A percentile compares a stretch with the other conserved stretches of the same genome.
These are phyloP conservation scores for Lycaon pictus DNA, from an alignment of 2,113 vertebrate genomes.

Conservation along the genomic window DNA sequence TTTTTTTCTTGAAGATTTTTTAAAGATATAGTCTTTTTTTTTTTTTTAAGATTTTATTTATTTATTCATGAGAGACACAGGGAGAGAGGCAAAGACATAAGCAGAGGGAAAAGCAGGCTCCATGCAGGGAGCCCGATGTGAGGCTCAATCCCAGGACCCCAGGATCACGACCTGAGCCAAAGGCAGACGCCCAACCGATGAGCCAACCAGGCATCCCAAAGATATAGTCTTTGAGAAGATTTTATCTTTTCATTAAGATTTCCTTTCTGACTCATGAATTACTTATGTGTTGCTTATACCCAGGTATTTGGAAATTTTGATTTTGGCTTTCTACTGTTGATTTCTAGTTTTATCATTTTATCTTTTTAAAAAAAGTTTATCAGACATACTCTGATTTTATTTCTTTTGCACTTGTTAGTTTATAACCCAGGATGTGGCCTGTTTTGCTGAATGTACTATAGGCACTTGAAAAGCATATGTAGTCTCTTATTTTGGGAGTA, in stretches of 20 bases:
- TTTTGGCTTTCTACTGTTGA: background rate
- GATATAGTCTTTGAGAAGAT: background rate
- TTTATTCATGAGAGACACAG: too few relatives aligned
- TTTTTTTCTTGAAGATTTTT: background rate
- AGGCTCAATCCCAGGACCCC: too few relatives aligned
- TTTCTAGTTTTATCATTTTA: background rate
- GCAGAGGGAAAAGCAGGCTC: too few relatives aligned
- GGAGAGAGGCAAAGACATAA: too few relatives aligned
- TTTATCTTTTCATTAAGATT: background rate
- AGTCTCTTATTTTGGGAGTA: background rate
- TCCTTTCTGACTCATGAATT: background rate
- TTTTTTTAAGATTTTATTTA: background rate
- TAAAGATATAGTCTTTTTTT: background rate
- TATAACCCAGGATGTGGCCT: background rate
- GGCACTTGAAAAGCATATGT: background rate
- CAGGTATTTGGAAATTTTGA: background rate
- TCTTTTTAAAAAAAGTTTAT: background rate
- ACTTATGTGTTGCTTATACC: background rate
- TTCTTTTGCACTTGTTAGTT: background rate
- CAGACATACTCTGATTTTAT: background rate
- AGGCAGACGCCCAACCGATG: too few relatives aligned
- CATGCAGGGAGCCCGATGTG: too few relatives aligned
- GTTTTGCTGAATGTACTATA: background rate
- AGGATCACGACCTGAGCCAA: too few relatives aligned
- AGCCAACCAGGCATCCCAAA: too few relatives aligned